Evolutionary conservation across 2,113 vertebrate species (phyloP).

Genomic region (Geococcyx californianus): DNA sequence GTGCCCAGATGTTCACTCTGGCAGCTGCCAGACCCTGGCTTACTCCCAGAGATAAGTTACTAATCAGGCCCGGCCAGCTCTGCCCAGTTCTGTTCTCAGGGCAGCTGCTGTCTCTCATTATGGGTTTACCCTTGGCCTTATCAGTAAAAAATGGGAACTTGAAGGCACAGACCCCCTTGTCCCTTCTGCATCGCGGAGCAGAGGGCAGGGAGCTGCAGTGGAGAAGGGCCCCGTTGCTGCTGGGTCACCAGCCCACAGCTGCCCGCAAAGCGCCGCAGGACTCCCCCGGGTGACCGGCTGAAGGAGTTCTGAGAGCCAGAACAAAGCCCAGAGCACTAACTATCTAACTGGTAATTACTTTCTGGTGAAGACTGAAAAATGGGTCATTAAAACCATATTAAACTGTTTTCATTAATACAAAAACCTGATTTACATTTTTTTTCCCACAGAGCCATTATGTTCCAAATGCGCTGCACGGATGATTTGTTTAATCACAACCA

Average conservation of each 20-base stretch:
- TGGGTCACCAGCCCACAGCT: slow-evolving; percentile 16
- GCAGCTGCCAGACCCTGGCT: background rate
- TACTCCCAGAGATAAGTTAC: background rate
- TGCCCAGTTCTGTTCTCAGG: background rate
- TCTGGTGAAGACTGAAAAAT: slow-evolving; percentile 74
- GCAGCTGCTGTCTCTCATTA: background rate
- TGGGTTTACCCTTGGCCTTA: background rate
- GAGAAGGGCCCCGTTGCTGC: background rate
- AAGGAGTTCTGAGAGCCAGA: slow-evolving; percentile 47
- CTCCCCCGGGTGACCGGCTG: background rate
- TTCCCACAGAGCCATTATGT: slow-evolving; percentile 70
- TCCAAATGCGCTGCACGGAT: slow-evolving; percentile 9
- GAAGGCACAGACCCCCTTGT: background rate
- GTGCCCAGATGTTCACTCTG: background rate
- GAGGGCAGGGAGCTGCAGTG: background rate
- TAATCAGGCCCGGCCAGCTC: background rate
- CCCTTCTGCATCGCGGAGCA: background rate
- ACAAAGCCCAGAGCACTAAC: slow-evolving; percentile 70
- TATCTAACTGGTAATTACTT: slow-evolving; percentile 75
- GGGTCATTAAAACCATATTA: slow-evolving; percentile 74
- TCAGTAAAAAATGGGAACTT: fast-evolving
- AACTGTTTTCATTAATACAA: slow-evolving; percentile 72
- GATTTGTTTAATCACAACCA: slow-evolving; percentile 71
- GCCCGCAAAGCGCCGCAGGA: background rate
- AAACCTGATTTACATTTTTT: slow-evolving; percentile 73